Conservation (phyloP, 2,113 vertebrate genomes). For the Thunnus thynnus region DNA sequence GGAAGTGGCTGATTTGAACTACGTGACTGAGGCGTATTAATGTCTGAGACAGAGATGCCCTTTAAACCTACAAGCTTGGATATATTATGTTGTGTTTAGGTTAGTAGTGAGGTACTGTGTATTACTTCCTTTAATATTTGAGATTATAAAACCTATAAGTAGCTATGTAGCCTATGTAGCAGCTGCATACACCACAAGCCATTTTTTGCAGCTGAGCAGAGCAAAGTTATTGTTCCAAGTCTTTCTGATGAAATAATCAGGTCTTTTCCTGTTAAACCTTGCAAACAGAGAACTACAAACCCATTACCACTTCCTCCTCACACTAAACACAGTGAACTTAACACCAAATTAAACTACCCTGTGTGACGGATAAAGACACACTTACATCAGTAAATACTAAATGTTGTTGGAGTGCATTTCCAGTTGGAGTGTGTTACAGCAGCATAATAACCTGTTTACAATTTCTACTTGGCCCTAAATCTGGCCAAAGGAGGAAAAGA, state of each 20-base stretch:
- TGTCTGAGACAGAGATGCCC: constrained; percentile 13
- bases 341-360: constrained; percentile 69
- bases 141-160: too few species aligned
- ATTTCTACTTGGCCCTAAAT: constrained; percentile 85
- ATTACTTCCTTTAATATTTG: too few species aligned
- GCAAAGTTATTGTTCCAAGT: not conserved
- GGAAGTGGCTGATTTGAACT: constrained; percentile 72
- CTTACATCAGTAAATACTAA: constrained; percentile 63
- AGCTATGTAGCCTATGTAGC: too few species aligned
- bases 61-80: constrained; percentile 27
- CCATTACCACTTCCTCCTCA: constrained; percentile 33
- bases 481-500: constrained; percentile 73
- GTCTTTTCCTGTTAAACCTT: not conserved
- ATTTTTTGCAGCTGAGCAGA: not conserved
- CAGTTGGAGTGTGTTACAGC: constrained; percentile 81
- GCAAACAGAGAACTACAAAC: constrained; percentile 31
- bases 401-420: constrained; percentile 73
- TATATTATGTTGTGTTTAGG: not conserved
- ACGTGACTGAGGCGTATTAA: constrained; percentile 63
- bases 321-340: constrained; percentile 62
- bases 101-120: too few species aligned
- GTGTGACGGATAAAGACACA: constrained; percentile 63
- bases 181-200: not conserved
- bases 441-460: constrained; percentile 87
- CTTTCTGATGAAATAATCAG: constrained; percentile 7